A percentile compares a stretch with the other conserved stretches of the same genome.
phyloP scores from a whole-genome alignment of 2,113 vertebrate species.

The Nothocercus julius region DNA sequence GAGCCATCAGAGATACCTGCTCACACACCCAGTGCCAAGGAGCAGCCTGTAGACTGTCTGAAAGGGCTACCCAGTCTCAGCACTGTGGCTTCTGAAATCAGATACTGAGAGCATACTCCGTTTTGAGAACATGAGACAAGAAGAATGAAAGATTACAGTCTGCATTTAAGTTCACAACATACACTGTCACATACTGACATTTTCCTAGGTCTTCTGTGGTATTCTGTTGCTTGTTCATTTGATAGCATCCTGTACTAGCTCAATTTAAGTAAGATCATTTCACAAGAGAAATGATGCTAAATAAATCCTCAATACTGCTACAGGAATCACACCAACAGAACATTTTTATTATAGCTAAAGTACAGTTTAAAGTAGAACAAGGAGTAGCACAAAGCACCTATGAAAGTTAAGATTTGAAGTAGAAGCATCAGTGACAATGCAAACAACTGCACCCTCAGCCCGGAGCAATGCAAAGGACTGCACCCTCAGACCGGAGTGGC shows the following conservation, averaged over 20 bases:
- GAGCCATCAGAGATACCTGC: background rate
- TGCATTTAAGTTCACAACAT: background rate
- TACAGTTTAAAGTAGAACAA: background rate
- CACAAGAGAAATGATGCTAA: background rate
- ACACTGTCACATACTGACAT: background rate
- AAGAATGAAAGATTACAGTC: background rate
- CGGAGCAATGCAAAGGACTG: background rate
- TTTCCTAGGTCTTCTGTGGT: background rate
- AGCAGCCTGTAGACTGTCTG: background rate
- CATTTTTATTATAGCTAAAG: background rate
- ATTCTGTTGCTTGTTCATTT: background rate
- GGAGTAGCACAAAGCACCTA: background rate
- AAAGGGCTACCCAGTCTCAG: background rate
- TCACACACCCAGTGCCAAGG: background rate
- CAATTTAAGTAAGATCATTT: background rate
- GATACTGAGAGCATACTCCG: background rate
- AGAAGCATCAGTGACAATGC: background rate
- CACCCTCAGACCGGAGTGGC: background rate
- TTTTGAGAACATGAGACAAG: background rate
- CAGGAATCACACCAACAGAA: background rate
- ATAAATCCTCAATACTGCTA: background rate
- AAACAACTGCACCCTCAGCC: background rate
- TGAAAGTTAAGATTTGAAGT: background rate
- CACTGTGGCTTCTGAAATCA: background rate
- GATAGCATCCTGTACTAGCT: background rate